phyloP scores from a whole-genome alignment of 2,797 vertebrate species.

The Morelia viridis region DNA sequence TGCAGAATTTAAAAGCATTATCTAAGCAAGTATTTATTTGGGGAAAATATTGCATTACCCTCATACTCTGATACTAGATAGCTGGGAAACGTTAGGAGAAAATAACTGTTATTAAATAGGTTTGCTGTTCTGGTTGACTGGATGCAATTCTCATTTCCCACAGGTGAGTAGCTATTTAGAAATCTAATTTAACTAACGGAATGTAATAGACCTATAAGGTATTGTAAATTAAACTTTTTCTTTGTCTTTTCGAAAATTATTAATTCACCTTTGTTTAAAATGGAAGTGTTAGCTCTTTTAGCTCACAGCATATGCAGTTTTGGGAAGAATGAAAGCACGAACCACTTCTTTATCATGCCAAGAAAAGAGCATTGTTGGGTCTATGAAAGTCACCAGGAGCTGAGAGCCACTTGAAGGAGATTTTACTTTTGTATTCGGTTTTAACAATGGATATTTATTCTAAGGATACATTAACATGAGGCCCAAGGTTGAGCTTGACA shows the following conservation, averaged over 20 bases:
- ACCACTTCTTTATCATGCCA: not conserved
- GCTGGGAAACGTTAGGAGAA: not conserved
- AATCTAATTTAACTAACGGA: not conserved
- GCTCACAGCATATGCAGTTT: not conserved
- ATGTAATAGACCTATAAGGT: not conserved
- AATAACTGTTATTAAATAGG: not conserved
- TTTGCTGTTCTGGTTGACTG: not conserved
- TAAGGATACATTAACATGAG: not conserved
- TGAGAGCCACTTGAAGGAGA: not conserved
- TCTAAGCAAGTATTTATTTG: not conserved
- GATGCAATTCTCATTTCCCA: not conserved
- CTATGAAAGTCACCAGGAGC: not conserved
- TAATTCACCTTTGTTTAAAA: not conserved
- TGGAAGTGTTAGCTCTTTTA: not conserved
- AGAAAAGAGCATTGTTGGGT: not conserved
- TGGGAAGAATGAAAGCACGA: not conserved
- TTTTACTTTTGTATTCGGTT: not conserved
- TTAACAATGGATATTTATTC: not conserved
- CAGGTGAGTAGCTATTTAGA: not conserved
- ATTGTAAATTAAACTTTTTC: not conserved
- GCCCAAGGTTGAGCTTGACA: not conserved
- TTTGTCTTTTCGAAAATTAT: not conserved
- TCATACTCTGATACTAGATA: not conserved
- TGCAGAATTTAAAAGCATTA: not conserved
- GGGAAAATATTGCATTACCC: not conserved